Evolutionary conservation across 35 echinoderm and acorn worm genomes (phyloP).

Genomic region (Patiria miniata): DNA sequence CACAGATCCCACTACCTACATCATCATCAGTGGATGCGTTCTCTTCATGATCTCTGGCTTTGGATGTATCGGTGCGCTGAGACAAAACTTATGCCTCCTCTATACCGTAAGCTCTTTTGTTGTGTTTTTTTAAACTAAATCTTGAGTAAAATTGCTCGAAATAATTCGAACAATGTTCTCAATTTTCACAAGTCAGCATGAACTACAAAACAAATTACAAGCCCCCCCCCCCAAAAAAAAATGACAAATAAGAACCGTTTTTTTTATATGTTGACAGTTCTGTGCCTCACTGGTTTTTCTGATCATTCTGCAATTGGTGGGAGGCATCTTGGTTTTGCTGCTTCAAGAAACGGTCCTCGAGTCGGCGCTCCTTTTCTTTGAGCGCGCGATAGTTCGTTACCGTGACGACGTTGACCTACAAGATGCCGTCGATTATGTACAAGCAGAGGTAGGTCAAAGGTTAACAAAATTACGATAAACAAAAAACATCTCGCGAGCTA

Average conservation of each 20-base stretch:
- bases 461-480: too few species aligned
- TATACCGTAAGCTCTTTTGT: neutral
- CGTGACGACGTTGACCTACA: conserved; percentile 9
- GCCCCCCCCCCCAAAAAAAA: too few species aligned
- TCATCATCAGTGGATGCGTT: neutral
- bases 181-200: too few species aligned
- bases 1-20: neutral
- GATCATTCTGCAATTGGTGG: conserved; percentile 13
- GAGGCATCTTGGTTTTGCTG: conserved; percentile 5
- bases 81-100: neutral
- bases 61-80: neutral
- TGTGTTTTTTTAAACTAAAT: too few species aligned
- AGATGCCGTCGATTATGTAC: conserved; percentile 7
- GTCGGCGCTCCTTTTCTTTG: conserved; percentile 4
- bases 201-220: too few species aligned
- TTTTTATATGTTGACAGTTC: neutral
- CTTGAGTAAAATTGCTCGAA: too few species aligned
- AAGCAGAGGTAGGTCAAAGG: neutral
- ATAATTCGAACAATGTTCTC: too few species aligned
- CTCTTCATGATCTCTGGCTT: neutral
- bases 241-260: too few species aligned
- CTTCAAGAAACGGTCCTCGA: conserved; percentile 9
- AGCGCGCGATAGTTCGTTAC: neutral
- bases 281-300: neutral
- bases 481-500: too few species aligned